These are phyloP conservation scores for Scaptomyza tumidula DNA, from an alignment of 2,888 invertebrate species.

Conservation along the genomic window DNA sequence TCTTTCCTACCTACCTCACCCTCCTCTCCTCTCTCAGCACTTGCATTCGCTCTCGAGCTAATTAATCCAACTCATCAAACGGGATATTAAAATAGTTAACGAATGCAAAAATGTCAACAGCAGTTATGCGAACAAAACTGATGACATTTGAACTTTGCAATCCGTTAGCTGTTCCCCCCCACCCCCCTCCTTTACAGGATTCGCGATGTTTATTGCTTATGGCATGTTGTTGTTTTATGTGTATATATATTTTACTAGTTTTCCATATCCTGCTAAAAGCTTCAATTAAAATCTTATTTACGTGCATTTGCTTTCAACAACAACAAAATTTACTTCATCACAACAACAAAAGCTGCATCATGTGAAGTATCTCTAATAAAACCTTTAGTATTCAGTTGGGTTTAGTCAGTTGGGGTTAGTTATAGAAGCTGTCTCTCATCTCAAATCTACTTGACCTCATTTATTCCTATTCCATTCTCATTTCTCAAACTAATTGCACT, in stretches of 20 bases:
- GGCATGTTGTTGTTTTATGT: constrained; percentile 20
- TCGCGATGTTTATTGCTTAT: background rate
- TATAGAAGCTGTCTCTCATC: background rate
- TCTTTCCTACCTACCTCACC: background rate
- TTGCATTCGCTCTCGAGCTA: constrained; percentile 32
- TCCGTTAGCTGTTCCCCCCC: background rate
- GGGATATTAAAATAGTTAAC: constrained; percentile 13
- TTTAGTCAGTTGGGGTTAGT: background rate
- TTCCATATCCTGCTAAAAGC: constrained; percentile 76
- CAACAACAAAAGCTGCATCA: too few species aligned
- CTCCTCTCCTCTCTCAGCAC: background rate
- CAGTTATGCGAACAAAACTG: constrained; percentile 6
- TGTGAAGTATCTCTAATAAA: too few species aligned
- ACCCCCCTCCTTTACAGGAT: background rate
- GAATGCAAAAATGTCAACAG: constrained; percentile 35
- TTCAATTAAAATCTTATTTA: constrained; percentile 73
- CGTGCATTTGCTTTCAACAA: constrained; percentile 36
- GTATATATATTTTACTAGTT: constrained; percentile 52
- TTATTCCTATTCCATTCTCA: constrained; percentile 1
- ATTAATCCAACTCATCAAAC: constrained; percentile 46
- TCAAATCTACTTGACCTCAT: constrained; percentile 2
- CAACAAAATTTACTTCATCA: too few species aligned
- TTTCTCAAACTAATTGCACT: constrained; percentile 50
- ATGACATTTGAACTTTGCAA: constrained; percentile 35
- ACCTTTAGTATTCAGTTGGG: too few species aligned